phyloP scores from a whole-genome alignment of 53 echinoderm and acorn worm genomes.

The Patiria pectinifera region DNA sequence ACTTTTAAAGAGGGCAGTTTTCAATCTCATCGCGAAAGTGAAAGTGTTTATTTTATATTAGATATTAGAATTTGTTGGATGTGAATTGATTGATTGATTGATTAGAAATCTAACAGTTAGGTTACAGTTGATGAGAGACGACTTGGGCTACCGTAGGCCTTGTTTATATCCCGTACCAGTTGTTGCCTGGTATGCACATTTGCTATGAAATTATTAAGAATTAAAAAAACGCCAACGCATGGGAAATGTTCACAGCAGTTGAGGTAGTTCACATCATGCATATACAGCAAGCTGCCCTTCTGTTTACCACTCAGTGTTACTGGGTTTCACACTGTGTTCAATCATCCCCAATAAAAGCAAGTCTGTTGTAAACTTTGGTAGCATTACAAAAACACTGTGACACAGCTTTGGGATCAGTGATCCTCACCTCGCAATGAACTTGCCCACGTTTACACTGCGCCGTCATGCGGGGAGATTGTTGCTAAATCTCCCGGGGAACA shows the following conservation, averaged over 20 bases:
- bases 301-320: neutral
- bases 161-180: too few species aligned
- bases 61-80: neutral
- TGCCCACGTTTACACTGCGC: neutral
- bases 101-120: too few species aligned
- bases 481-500: neutral
- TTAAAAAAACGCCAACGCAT: too few species aligned
- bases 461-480: neutral
- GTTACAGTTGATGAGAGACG: too few species aligned
- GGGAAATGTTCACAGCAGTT: neutral
- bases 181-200: too few species aligned
- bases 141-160: too few species aligned
- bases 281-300: neutral
- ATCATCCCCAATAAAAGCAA: slow-evolving; percentile 1
- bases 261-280: neutral
- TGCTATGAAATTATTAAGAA: too few species aligned
- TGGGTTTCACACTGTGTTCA: neutral
- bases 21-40: neutral
- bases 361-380: neutral
- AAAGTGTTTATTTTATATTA: neutral
- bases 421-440: slow-evolving; percentile 19
- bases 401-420: neutral
- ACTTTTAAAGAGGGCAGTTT: neutral
- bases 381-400: neutral
- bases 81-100: neutral